Base-by-base conservation (phyloP, 92 coral and sea anemone genomes). In the Anthopleura xanthogrammica region DNA sequence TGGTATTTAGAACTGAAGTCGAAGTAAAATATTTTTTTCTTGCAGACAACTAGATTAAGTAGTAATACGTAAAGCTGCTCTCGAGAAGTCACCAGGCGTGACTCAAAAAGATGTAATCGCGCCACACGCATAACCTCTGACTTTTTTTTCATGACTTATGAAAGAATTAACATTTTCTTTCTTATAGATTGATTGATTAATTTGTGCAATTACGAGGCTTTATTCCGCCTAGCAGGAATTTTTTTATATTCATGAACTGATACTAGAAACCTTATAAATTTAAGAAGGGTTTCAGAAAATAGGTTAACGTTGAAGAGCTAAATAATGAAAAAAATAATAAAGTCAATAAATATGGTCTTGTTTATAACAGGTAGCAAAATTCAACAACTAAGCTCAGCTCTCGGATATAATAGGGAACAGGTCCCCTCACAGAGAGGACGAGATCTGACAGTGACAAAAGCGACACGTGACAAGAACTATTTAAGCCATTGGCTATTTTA, bases 391-490 rank as follows among this genome's bases (percentile, higher is more conserved):
- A 68, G 6, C 29, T 68, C 16, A 36, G 41, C 16, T 23, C 7
- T 68, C 16, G 16, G 29, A 7, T 8, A 62, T 62, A 20, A 62
- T 62, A 24, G 24, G 42, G 5, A 23, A 29, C 74, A 23, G 74
- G 74, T 68, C 74, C 70, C 12, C 19, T 68, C 42, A 29, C 19
- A 29, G 16, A 68, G 74, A 68, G 36, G 74, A 36, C 74, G 17
- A 2, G 41, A 20, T 68, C 29, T 29, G 41, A 36, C 74, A 12
- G 17, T 23, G 46, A 81, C 84, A 81, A 81, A 19, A 52, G 50
- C 62, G 39, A 68, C 84, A 81, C 84, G 84, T 81, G 84, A 81
- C 77, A 48, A 68, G 42, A 68, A 22, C 43, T 29, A 20, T n/a
- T 22, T 60, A 22, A 68, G 73, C 77, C 40, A 81, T 68, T 68